Percentiles rank a stretch among this genome's conserved stretches.
phyloP scores from a whole-genome alignment of 1,140 invertebrate species.

The Ips typographus region DNA sequence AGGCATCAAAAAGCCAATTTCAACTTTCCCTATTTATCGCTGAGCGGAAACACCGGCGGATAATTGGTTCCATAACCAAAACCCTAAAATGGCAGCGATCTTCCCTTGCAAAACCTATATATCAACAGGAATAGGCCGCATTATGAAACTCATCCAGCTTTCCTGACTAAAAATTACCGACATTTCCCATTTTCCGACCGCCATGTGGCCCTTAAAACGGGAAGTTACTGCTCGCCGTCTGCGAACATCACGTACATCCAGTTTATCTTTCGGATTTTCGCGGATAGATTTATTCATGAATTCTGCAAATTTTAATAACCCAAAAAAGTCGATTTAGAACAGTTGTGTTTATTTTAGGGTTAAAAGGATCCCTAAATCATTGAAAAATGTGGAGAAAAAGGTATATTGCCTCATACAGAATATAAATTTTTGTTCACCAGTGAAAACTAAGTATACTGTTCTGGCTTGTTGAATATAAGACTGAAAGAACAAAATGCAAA shows the following conservation, averaged over 20 bases:
- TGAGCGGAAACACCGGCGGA: constrained; percentile 11
- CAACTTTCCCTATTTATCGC: constrained; percentile 19
- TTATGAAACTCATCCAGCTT: constrained; percentile 28
- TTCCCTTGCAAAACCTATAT: constrained; percentile 22
- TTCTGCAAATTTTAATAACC: too few species aligned
- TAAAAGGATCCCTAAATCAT: too few species aligned
- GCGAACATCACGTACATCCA: constrained; percentile 13
- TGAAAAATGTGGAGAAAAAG: too few species aligned
- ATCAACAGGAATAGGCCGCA: constrained; percentile 21
- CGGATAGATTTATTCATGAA: too few species aligned
- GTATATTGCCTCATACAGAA: too few species aligned
- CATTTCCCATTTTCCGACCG: constrained; percentile 25
- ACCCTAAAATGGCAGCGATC: constrained; percentile 19
- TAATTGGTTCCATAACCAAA: constrained; percentile 23
- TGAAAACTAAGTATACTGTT: too few species aligned
- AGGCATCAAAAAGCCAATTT: constrained; percentile 11
- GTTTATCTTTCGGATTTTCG: not conserved
- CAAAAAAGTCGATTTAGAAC: too few species aligned
- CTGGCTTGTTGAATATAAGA: too few species aligned
- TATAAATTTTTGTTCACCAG: too few species aligned
- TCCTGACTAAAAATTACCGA: constrained; percentile 26
- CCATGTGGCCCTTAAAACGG: constrained; percentile 21
- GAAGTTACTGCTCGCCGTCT: constrained; percentile 11
- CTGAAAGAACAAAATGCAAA: too few species aligned
- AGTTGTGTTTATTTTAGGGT: too few species aligned